A percentile compares a stretch with the other conserved stretches of the same genome.
Evolutionary conservation across 2,888 invertebrate species (phyloP).

Genomic region (Spisula subtruncata): DNA sequence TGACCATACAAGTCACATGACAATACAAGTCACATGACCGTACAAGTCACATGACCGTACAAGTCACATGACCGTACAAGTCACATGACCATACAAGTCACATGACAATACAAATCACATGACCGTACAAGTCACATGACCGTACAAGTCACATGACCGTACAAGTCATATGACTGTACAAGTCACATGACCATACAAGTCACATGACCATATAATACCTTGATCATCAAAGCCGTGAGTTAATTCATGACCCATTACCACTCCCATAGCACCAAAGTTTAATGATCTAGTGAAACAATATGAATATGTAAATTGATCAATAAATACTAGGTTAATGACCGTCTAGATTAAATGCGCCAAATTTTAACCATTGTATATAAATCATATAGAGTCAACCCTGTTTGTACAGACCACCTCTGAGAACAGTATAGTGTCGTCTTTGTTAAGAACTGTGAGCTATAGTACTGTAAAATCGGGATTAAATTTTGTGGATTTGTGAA

Average conservation of each 20-base stretch:
- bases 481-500: no score
- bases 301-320: neutral
- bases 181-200: conserved; percentile 3
- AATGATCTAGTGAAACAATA: conserved; percentile 77
- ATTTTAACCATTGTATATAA: no score
- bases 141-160: neutral
- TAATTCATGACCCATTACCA: conserved; percentile 87
- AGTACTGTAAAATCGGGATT: no score
- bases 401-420: no score
- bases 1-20: neutral
- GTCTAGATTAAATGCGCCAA: no score
- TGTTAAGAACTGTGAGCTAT: no score
- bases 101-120: neutral
- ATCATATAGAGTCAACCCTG: no score
- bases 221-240: conserved; percentile 88
- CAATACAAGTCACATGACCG: conserved; percentile 20
- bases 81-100: conserved; percentile 20
- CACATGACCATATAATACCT: conserved; percentile 74
- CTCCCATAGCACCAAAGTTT: conserved; percentile 87
- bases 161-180: conserved; percentile 1
- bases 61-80: conserved; percentile 5
- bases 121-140: conserved; percentile 6
- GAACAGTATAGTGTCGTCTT: no score
- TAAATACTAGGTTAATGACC: no score
- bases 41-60: no score